Evolutionary conservation across 2,113 vertebrate species (phyloP).

Genomic region (Callionymus lyra): DNA sequence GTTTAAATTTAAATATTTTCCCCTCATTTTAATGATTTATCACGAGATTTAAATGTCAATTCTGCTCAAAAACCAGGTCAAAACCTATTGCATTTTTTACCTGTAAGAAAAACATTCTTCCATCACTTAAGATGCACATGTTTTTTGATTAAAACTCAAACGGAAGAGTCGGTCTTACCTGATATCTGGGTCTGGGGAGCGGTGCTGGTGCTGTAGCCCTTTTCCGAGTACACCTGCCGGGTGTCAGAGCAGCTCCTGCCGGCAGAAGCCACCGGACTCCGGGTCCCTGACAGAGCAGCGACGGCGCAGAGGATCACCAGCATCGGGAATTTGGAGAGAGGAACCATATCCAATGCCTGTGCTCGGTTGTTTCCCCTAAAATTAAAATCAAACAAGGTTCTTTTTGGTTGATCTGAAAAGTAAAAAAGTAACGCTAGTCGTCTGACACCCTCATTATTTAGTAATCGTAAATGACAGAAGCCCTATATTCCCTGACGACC

Average conservation of each 20-base stretch:
- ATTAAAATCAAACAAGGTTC: too few species aligned
- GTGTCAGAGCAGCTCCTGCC: constrained; percentile 75
- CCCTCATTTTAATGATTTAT: background rate
- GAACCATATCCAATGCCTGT: too few species aligned
- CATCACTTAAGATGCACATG: background rate
- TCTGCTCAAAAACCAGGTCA: background rate
- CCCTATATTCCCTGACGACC: too few species aligned
- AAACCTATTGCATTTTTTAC: background rate
- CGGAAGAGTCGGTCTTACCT: constrained; percentile 57
- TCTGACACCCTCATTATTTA: too few species aligned
- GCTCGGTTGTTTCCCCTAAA: too few species aligned
- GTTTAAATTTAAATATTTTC: constrained; percentile 2
- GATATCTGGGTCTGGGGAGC: constrained; percentile 76
- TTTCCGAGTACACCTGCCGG: constrained; percentile 74
- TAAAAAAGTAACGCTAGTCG: too few species aligned
- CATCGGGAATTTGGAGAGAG: constrained; percentile 19
- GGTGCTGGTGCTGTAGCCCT: constrained; percentile 73
- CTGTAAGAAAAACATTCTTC: background rate
- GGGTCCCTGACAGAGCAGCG: constrained; percentile 30
- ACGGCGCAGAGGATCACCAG: constrained; percentile 37
- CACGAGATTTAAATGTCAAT: background rate
- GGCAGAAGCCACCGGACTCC: constrained; percentile 53
- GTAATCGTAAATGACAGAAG: too few species aligned
- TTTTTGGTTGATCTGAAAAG: too few species aligned
- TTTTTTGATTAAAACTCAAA: background rate